These are phyloP conservation scores for Zaprionus tsacasi DNA, from an alignment of 1,140 invertebrate species.

Conservation along the genomic window DNA sequence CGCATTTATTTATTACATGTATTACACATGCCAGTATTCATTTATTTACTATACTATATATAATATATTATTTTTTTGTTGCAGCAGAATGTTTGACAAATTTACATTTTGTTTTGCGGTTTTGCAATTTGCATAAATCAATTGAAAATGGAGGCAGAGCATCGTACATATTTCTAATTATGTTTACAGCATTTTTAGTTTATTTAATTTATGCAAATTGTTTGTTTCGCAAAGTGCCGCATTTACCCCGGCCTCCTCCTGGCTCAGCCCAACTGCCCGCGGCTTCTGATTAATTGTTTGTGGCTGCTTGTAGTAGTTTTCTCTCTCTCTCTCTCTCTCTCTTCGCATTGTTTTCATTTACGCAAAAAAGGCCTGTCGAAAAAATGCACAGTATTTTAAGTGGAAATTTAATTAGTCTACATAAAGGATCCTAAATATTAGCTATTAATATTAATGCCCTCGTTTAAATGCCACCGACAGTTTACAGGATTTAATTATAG, in stretches of 20 bases:
- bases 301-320: constrained; percentile 39
- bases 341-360: constrained; percentile 7
- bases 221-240: constrained; percentile 26
- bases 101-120: constrained; percentile 71
- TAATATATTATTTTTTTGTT: constrained; percentile 20
- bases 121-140: constrained; percentile 79
- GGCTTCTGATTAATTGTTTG: constrained; percentile 70
- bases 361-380: background rate
- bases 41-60: constrained; percentile 55
- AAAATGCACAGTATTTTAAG: constrained; percentile 61
- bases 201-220: constrained; percentile 77
- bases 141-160: constrained; percentile 51
- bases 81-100: constrained; percentile 46
- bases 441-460: constrained; percentile 76
- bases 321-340: background rate
- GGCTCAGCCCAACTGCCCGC: background rate
- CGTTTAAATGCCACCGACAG: constrained; percentile 53
- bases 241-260: background rate
- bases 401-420: constrained; percentile 77
- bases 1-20: constrained; percentile 43
- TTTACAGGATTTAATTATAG: constrained; percentile 79
- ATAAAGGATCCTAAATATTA: constrained; percentile 66
- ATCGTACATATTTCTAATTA: constrained; percentile 77
- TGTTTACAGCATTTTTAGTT: constrained; percentile 72
- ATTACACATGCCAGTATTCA: constrained; percentile 43